Evolutionary conservation across 1,140 invertebrate species (phyloP).

Genomic region (Rhopalosiphum padi): DNA sequence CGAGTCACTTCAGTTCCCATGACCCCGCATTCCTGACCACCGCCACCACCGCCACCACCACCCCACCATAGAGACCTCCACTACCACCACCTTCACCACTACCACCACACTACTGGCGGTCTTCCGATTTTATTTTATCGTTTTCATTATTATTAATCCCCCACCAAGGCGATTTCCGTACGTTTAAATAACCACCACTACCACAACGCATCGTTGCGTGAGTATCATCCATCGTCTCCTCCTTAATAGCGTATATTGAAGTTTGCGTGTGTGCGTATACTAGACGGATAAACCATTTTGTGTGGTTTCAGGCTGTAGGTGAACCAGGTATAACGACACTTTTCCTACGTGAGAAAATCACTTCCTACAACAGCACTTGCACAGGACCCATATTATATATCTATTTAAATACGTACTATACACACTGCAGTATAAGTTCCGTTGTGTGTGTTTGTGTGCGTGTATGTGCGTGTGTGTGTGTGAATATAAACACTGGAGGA

Average conservation of each 20-base stretch:
- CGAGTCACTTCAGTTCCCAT: constrained; percentile 57
- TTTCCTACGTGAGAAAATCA: constrained; percentile 44
- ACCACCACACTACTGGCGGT: constrained; percentile 26
- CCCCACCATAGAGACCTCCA: background rate
- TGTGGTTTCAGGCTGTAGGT: constrained; percentile 55
- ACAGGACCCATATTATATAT: background rate
- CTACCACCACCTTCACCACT: background rate
- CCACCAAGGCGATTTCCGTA: constrained; percentile 20
- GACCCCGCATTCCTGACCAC: constrained; percentile 57
- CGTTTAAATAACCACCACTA: constrained; percentile 19
- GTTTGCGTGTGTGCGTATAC: background rate
- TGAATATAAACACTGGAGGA: background rate
- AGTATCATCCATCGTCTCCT: constrained; percentile 22
- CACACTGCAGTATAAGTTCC: background rate
- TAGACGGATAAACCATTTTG: background rate
- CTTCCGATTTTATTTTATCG: constrained; percentile 42
- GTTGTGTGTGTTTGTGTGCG: background rate
- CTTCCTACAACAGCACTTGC: background rate
- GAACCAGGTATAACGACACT: constrained; percentile 49
- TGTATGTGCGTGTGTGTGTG: too few species aligned
- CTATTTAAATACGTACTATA: background rate
- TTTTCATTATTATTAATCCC: constrained; percentile 45
- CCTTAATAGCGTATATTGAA: background rate
- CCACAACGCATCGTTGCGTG: background rate
- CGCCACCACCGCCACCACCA: background rate